Evolutionary conservation across 2,797 vertebrate genomes (phyloP).

Genomic region (Pyrocephalus nanus): DNA sequence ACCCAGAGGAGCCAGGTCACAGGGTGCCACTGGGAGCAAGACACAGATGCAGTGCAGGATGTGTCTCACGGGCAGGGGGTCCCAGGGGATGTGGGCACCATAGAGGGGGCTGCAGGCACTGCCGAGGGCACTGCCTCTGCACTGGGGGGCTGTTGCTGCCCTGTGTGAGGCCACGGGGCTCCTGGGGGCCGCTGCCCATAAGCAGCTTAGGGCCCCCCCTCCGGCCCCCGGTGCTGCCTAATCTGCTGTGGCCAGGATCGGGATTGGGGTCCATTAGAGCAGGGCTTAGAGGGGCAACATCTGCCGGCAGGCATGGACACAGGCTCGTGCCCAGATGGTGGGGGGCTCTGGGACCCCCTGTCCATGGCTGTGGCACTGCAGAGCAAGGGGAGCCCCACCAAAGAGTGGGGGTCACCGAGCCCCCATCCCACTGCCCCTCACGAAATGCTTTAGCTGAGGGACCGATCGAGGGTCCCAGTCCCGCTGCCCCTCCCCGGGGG

Average conservation of each 20-base stretch:
- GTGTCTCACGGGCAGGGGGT: not conserved
- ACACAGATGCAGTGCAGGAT: not conserved
- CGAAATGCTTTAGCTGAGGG: accelerated
- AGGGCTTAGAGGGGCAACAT: slow-evolving; percentile 54
- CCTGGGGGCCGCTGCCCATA: not conserved
- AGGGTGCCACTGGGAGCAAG: accelerated
- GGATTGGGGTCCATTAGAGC: slow-evolving; percentile 12
- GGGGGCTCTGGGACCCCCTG: not conserved
- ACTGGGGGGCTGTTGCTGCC: not conserved
- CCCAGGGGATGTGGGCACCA: accelerated
- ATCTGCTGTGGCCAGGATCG: not conserved
- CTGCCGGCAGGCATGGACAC: not conserved
- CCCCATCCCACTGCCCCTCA: accelerated
- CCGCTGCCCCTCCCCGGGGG: not conserved
- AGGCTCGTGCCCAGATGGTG: not conserved
- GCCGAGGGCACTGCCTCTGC: accelerated
- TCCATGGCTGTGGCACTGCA: accelerated
- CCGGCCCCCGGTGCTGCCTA: not conserved
- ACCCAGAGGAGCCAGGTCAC: not conserved
- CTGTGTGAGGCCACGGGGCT: not conserved
- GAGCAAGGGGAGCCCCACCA: accelerated
- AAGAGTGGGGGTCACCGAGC: no score
- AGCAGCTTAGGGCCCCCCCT: slow-evolving; percentile 31
- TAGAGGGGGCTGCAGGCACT: accelerated
- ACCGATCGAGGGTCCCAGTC: accelerated